A percentile compares a stretch with the other conserved stretches of the same genome.
These are phyloP conservation scores for Orchesella cincta DNA, from an alignment of 1,140 invertebrate species.

Conservation along the genomic window DNA sequence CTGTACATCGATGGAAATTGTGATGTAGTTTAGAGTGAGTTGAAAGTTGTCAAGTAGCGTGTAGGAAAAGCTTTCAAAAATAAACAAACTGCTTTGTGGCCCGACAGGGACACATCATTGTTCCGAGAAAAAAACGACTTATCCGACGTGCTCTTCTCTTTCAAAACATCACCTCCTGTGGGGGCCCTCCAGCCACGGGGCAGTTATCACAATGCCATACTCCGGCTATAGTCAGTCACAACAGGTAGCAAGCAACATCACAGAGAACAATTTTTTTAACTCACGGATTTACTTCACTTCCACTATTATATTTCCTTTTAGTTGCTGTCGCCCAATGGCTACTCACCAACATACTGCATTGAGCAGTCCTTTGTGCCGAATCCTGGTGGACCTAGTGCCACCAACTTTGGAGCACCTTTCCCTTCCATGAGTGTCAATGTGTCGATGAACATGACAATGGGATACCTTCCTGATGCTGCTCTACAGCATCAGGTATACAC, in stretches of 20 bases:
- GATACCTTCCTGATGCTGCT: slow-evolving; percentile 59
- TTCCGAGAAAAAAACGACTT: slow-evolving; percentile 47
- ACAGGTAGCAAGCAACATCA: slow-evolving; percentile 48
- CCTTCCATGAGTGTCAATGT: slow-evolving; percentile 93
- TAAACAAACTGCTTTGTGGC: too few species aligned
- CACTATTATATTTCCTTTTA: neutral
- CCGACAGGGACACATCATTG: slow-evolving; percentile 42
- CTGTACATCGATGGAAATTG: too few species aligned
- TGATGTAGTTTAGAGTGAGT: too few species aligned
- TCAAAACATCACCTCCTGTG: slow-evolving; percentile 46
- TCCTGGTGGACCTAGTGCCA: slow-evolving; percentile 36
- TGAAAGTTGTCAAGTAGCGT: neutral
- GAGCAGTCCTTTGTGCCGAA: slow-evolving; percentile 42
- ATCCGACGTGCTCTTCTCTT: slow-evolving; percentile 46
- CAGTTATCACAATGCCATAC: slow-evolving; percentile 43
- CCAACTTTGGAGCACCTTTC: slow-evolving; percentile 58
- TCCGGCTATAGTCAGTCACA: slow-evolving; percentile 42
- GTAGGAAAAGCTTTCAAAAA: neutral
- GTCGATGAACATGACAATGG: slow-evolving; percentile 97
- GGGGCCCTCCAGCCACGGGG: slow-evolving; percentile 35
- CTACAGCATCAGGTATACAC: slow-evolving; percentile 49
- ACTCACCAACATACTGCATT: slow-evolving; percentile 48
- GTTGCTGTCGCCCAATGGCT: slow-evolving; percentile 47
- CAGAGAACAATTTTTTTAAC: neutral
- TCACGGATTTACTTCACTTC: slow-evolving; percentile 5